phyloP scores from a whole-genome alignment of 2,888 invertebrate species.

The Dolichopus griseipennis region DNA sequence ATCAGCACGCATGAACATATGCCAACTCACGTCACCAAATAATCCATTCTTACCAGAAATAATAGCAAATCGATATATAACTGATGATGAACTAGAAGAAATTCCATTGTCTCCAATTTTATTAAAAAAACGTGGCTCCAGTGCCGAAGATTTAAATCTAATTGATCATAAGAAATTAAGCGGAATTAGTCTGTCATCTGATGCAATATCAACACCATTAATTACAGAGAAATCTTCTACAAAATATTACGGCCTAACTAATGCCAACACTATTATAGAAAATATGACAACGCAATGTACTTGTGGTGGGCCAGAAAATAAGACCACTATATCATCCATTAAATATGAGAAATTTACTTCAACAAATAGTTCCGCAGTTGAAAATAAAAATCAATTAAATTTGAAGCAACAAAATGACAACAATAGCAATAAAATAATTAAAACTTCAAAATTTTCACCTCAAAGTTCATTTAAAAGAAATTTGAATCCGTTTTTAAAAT shows the following conservation, averaged over 20 bases:
- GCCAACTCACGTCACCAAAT: conserved; percentile 38
- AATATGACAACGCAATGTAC: conserved; percentile 28
- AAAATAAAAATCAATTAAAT: conserved; percentile 36
- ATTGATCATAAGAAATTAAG: background rate
- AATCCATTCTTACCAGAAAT: conserved; percentile 43
- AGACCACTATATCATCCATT: background rate
- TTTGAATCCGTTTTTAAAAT: conserved; percentile 37
- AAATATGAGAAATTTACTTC: conserved; percentile 23
- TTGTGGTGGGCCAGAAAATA: conserved; percentile 19
- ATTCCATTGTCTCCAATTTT: conserved; percentile 4
- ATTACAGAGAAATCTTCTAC: conserved; percentile 18
- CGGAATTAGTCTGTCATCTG: background rate
- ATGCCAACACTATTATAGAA: no score
- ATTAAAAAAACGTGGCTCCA: background rate
- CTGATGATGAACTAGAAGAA: conserved; percentile 19
- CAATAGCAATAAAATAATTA: conserved; percentile 27
- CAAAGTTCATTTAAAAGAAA: conserved; percentile 28
- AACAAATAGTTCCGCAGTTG: conserved; percentile 34
- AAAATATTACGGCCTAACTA: conserved; percentile 20
- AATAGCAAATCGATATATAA: conserved; percentile 37
- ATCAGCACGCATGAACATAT: conserved; percentile 28
- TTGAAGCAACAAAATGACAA: conserved; percentile 28
- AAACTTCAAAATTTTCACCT: conserved; percentile 21
- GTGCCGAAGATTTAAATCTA: background rate
- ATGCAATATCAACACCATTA: conserved; percentile 17